These are phyloP conservation scores for Helobdella robusta DNA, from an alignment of 2,888 invertebrate genomes.

Conservation along the genomic window DNA sequence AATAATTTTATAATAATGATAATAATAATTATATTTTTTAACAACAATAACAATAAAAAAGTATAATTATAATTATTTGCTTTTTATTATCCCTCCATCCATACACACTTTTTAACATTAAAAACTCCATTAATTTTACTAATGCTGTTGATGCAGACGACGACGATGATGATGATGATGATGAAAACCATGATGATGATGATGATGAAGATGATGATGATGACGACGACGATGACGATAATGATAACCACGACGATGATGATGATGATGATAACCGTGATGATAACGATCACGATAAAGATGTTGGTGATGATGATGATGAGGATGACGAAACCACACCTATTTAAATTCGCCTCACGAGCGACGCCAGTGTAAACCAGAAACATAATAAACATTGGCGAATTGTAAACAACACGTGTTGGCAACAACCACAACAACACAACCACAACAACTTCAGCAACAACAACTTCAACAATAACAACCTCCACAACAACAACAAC, in stretches of 20 bases:
- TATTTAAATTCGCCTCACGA: not conserved
- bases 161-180: too few species aligned
- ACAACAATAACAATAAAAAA: too few species aligned
- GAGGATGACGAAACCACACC: not conserved
- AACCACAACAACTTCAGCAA: not conserved
- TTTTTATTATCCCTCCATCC: too few species aligned
- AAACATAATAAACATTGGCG: not conserved
- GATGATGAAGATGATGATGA: constrained; percentile 6
- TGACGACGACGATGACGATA: constrained; percentile 12
- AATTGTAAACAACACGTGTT: not conserved
- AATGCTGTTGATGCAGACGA: too few species aligned
- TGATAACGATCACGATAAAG: constrained; percentile 19
- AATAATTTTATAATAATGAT: too few species aligned
- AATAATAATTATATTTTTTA: too few species aligned
- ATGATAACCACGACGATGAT: constrained; percentile 19
- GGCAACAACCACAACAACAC: too few species aligned
- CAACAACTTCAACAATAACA: constrained; percentile 12
- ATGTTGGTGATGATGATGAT: constrained; percentile 4
- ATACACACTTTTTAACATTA: too few species aligned
- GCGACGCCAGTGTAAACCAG: not conserved
- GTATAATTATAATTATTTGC: too few species aligned
- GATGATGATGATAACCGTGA: not conserved
- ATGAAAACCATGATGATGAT: too few species aligned
- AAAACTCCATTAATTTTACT: too few species aligned
- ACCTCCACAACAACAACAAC: not conserved